phyloP scores from a whole-genome alignment of 2,113 vertebrate species.

The Chaenocephalus aceratus region DNA sequence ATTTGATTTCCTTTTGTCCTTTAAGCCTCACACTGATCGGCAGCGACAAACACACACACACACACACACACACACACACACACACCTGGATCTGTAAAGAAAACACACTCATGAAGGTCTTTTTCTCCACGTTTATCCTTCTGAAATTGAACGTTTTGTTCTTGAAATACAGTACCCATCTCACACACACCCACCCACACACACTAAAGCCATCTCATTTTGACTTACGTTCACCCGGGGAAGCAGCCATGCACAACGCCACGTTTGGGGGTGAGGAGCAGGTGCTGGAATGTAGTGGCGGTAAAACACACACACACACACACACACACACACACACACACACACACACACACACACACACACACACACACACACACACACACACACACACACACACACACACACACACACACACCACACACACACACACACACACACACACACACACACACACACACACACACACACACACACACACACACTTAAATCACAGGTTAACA shows the following conservation, averaged over 20 bases:
- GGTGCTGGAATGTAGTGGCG: conserved; percentile 69
- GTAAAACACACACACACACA: conserved; percentile 8
- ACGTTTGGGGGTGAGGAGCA: neutral
- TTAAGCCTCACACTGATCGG: neutral
- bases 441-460: conserved; percentile 4
- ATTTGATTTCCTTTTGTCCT: neutral
- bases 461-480: conserved; percentile 39
- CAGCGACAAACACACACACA: neutral
- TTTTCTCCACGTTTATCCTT: too few relatives aligned
- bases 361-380: conserved; percentile 37
- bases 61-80: neutral
- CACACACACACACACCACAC: conserved; percentile 6
- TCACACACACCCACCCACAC: neutral
- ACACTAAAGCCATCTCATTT: conserved; percentile 16
- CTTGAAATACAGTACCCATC: too few relatives aligned
- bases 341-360: conserved; percentile 37
- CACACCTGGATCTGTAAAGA: neutral
- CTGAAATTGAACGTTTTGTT: too few relatives aligned
- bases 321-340: conserved; percentile 37
- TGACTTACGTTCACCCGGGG: conserved; percentile 1
- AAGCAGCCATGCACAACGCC: conserved; percentile 17
- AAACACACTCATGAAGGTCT: too few relatives aligned
- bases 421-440: conserved; percentile 1
- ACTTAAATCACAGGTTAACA: conserved; percentile 75
- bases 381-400: conserved; percentile 29